Evolutionary conservation across 2,797 vertebrate species (phyloP), one percentile per base, ranked within the genome.

Genomic region (Gallinago stenura): DNA sequence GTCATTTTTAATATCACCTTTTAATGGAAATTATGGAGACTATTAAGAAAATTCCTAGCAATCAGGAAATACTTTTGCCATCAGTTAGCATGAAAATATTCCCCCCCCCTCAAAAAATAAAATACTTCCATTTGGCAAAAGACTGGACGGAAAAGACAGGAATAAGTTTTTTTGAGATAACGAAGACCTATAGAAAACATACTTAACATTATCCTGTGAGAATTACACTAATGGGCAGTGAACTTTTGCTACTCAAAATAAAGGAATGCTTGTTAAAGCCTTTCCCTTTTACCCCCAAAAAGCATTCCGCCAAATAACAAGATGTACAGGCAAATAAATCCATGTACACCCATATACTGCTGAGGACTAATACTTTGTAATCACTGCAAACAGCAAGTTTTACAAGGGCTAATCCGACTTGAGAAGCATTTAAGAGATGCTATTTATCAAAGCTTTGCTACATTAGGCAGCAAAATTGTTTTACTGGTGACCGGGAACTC

Each of bases 251-350:
- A 48, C 57, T 89, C 62, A 64, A 81, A 95, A 93, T 50, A 92
- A 94, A 70, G 15, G 21, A 85, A 68, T 1, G 1, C 24, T 60
- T 35, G n/a, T 41, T 79, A 77, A 85, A 95, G 33, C 84, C 61
- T 84, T 57, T 64, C 50, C 50, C 22, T 65, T 90, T 94, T 70
- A 86, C 50, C 58, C 33, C 11, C 43, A 66, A 75, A 57, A 30
- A 69, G 21, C 60, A 50, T 41, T 43, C 62, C 60, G 81, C 80
- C 90, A 93, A 96, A 86, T 81, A 84, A 83, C 71, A 91, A 93
- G 37, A 60, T 73, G 60, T 79, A 82, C 66, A 87, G 51, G 62
- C n/a, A 94, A 93, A 73, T 60, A 93, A 95, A 95, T 48, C 82
- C 57, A 30, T 4, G n/a, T n/a, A 65, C 53, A 46, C 12, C 16